Percentiles rank a stretch among this genome's conserved stretches.
These are phyloP conservation scores for Cremastinae sp. DNA, from an alignment of 2,888 invertebrate species.

Conservation along the genomic window DNA sequence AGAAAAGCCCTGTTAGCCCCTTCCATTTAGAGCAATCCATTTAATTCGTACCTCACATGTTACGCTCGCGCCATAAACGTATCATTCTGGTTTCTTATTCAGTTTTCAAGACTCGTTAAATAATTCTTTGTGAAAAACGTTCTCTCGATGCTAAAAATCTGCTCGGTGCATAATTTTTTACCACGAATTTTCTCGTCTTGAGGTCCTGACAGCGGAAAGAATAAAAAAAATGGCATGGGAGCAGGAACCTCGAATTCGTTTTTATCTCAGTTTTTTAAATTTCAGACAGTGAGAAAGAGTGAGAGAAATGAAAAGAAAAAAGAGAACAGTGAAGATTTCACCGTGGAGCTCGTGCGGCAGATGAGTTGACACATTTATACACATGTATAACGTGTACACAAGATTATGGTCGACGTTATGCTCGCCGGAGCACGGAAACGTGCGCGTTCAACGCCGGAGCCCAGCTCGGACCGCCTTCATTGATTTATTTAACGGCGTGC, in stretches of 20 bases:
- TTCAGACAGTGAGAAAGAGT: not conserved
- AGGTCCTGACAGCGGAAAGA: no score
- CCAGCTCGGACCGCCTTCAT: constrained; percentile 56
- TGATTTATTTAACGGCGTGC: constrained; percentile 71
- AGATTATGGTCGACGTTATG: constrained; percentile 61
- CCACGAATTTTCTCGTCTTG: no score
- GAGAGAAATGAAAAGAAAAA: not conserved
- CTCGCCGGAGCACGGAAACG: constrained; percentile 70
- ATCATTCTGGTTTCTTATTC: no score
- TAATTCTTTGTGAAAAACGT: no score
- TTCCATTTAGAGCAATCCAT: not conserved
- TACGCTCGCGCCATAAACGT: no score
- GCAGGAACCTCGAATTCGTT: not conserved
- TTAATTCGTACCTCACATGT: not conserved
- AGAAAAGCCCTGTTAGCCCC: constrained; percentile 15
- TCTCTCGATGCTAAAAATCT: no score
- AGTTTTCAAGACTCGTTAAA: no score
- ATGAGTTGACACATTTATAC: constrained; percentile 28
- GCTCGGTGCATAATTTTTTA: no score
- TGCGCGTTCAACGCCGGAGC: constrained; percentile 57
- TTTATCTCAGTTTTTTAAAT: not conserved
- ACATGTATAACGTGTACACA: constrained; percentile 26
- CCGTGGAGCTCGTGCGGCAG: constrained; percentile 1
- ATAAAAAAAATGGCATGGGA: no score
- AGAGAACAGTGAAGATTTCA: not conserved